phyloP scores from a whole-genome alignment of 2,888 invertebrate genomes.

The Cosmopolites sordidus region DNA sequence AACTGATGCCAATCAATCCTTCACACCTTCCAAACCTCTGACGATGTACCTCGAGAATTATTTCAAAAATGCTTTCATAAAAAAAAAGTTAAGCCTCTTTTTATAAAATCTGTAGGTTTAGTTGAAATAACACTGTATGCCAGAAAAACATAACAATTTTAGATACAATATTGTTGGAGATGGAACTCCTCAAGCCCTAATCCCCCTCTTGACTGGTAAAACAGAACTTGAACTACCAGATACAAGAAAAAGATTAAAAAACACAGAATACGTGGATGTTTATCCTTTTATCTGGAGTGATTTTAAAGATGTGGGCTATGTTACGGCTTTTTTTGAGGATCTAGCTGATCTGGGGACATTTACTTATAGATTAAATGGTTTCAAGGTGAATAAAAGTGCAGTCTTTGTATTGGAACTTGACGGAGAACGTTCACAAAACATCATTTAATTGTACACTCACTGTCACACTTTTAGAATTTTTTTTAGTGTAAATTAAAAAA shows the following conservation, averaged over 20 bases:
- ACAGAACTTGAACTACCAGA: conserved; percentile 86
- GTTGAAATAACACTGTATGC: too few relatives aligned
- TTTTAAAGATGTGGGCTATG: conserved; percentile 64
- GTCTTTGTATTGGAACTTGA: too few relatives aligned
- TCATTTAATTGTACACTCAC: too few relatives aligned
- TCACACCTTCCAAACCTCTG: too few relatives aligned
- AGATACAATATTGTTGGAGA: conserved; percentile 79
- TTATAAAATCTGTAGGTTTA: too few relatives aligned
- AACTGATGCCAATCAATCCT: too few relatives aligned
- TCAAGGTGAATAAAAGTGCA: conserved; percentile 53
- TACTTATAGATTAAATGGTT: conserved; percentile 85
- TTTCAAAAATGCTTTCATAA: too few relatives aligned
- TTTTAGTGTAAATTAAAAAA: too few relatives aligned
- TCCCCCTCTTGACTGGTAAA: conserved; percentile 81
- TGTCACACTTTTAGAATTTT: too few relatives aligned
- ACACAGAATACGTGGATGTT: conserved; percentile 64
- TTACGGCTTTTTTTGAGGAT: conserved; percentile 85
- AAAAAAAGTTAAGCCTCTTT: too few relatives aligned
- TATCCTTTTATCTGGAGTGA: conserved; percentile 87
- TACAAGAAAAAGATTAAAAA: conserved; percentile 64
- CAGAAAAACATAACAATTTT: conserved; percentile 12
- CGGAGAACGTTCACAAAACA: too few relatives aligned
- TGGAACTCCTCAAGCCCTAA: conserved; percentile 81
- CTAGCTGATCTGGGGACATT: conserved; percentile 80
- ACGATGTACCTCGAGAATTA: too few relatives aligned